Conservation (phyloP, 2,888 invertebrate genomes). For the Amphipyra berbera region DNA sequence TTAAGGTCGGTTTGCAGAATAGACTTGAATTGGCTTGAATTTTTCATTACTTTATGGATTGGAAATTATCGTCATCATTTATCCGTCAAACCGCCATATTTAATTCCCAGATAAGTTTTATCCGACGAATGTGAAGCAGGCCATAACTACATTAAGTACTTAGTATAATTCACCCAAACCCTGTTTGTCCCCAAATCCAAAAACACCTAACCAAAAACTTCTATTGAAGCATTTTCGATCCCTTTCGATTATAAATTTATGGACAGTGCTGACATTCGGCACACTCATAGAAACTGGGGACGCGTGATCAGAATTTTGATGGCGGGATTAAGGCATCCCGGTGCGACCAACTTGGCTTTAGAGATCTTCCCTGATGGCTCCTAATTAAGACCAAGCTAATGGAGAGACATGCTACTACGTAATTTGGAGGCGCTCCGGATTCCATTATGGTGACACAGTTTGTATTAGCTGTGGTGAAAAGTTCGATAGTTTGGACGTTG, state of each 20-base stretch:
- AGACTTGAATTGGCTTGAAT: too few species aligned
- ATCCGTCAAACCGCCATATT: too few species aligned
- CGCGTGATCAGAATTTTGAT: slow-evolving; percentile 83
- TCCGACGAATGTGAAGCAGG: too few species aligned
- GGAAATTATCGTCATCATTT: too few species aligned
- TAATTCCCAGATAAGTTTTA: too few species aligned
- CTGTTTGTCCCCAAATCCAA: slow-evolving; percentile 24
- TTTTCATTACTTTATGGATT: too few species aligned
- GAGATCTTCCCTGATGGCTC: slow-evolving; percentile 76
- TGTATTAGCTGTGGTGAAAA: slow-evolving; percentile 52
- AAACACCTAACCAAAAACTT: slow-evolving; percentile 34
- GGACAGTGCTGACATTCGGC: slow-evolving; percentile 78
- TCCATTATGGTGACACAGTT: slow-evolving; percentile 59
- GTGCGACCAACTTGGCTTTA: slow-evolving; percentile 76
- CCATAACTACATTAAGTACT: too few species aligned
- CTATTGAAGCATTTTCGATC: slow-evolving; percentile 59
- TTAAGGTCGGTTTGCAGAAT: too few species aligned
- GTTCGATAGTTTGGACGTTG: slow-evolving; percentile 34
- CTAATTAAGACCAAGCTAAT: slow-evolving; percentile 80
- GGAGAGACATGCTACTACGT: slow-evolving; percentile 74
- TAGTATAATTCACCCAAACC: neutral
- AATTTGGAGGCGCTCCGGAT: slow-evolving; percentile 62
- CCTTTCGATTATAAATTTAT: slow-evolving; percentile 75
- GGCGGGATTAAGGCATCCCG: slow-evolving; percentile 76
- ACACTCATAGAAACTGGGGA: slow-evolving; percentile 79